A percentile compares a stretch with the other conserved stretches of the same genome.
phyloP scores from a whole-genome alignment of 2,888 invertebrate species.

The Brachyptera risi region DNA sequence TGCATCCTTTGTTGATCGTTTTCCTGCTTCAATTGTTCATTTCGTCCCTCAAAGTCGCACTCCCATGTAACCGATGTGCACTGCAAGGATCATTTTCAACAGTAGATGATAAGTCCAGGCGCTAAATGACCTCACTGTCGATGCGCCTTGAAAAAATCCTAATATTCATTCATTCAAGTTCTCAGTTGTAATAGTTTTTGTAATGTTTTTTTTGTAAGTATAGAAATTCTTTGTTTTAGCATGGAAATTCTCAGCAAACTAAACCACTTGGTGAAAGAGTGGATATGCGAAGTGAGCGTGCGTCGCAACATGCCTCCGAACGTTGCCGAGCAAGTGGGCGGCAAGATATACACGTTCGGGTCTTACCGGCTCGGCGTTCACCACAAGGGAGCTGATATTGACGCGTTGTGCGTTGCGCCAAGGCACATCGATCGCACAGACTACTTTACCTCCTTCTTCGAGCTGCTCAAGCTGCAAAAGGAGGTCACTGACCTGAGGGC shows the following conservation, averaged over 20 bases:
- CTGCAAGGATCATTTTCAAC: too few relatives aligned
- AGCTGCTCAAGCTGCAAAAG: conserved; percentile 77
- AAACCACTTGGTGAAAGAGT: conserved; percentile 86
- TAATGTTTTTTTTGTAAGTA: too few relatives aligned
- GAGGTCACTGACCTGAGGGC: conserved; percentile 84
- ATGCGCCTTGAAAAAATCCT: too few relatives aligned
- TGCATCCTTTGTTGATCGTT: too few relatives aligned
- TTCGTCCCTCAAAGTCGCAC: too few relatives aligned
- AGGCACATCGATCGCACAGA: conserved; percentile 90
- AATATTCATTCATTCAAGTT: too few relatives aligned
- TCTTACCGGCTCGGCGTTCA: conserved; percentile 45
- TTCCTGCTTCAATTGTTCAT: too few relatives aligned
- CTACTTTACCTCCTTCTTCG: conserved; percentile 94
- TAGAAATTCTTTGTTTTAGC: too few relatives aligned
- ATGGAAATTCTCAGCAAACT: conserved; percentile 65
- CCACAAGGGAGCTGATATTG: conserved; percentile 87
- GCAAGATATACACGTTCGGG: conserved; percentile 99
- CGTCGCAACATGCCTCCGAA: conserved; percentile 89
- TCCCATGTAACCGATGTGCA: too few relatives aligned
- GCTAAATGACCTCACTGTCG: too few relatives aligned
- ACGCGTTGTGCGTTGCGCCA: conserved; percentile 96
- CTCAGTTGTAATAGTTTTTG: too few relatives aligned
- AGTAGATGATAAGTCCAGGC: too few relatives aligned
- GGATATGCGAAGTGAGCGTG: conserved; percentile 88
- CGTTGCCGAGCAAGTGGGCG: conserved; percentile 88